These are phyloP conservation scores for Raja brachyura DNA, from an alignment of 2,113 vertebrate species.

Conservation along the genomic window DNA sequence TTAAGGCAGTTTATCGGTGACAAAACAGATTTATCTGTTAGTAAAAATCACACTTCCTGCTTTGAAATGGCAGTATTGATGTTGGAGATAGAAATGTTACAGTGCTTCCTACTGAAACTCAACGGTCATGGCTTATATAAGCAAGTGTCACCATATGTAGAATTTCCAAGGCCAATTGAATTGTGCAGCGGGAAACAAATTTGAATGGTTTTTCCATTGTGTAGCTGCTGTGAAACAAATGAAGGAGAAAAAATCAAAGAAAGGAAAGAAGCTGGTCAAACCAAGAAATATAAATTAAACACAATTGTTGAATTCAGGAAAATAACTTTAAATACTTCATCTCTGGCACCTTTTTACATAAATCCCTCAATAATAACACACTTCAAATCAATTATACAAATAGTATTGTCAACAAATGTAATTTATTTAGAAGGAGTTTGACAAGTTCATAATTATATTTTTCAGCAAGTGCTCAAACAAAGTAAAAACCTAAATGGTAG, in stretches of 20 bases:
- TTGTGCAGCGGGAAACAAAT: not conserved
- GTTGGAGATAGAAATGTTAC: not conserved
- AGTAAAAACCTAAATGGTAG: too few relatives aligned
- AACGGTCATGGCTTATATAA: not conserved
- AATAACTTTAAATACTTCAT: not conserved
- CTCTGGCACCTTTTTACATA: too few relatives aligned
- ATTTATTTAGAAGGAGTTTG: too few relatives aligned
- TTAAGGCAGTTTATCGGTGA: not conserved
- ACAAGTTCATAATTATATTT: too few relatives aligned
- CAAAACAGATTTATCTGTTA: not conserved
- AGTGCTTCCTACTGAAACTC: not conserved
- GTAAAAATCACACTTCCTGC: not conserved
- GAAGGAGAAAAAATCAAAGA: not conserved
- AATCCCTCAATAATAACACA: too few relatives aligned
- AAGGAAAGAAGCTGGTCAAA: not conserved
- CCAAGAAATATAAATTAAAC: not conserved
- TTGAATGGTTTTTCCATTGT: not conserved
- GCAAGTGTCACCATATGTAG: not conserved
- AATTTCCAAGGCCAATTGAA: not conserved
- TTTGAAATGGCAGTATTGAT: not conserved
- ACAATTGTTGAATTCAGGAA: not conserved
- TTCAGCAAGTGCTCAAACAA: too few relatives aligned
- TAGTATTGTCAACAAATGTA: too few relatives aligned
- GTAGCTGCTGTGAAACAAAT: not conserved
- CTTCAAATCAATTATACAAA: too few relatives aligned